Evolutionary conservation across 2,888 invertebrate genomes (phyloP).

Genomic region (Hirtodrosophila cameraria): DNA sequence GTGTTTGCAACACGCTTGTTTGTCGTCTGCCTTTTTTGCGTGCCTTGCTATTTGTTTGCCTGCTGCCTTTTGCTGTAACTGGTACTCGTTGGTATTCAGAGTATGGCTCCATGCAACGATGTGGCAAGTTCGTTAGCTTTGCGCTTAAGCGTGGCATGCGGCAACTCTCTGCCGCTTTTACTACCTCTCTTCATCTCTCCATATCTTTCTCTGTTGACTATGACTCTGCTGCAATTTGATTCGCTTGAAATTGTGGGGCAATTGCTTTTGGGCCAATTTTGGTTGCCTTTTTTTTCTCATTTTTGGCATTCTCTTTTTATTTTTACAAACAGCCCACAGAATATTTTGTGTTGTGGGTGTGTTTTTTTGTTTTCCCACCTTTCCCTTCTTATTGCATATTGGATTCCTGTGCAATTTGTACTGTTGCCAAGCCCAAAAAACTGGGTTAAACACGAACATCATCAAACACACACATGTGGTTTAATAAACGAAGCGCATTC

Average conservation of each 20-base stretch:
- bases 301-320: conserved; percentile 6
- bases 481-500: conserved; percentile 17
- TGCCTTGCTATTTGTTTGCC: conserved; percentile 49
- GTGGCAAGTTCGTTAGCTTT: conserved; percentile 76
- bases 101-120: conserved; percentile 50
- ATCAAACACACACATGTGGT: not conserved
- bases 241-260: conserved; percentile 65
- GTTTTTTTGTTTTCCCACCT: too few relatives aligned
- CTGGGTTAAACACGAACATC: conserved; percentile 28
- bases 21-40: conserved; percentile 45
- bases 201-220: too few relatives aligned
- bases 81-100: conserved; percentile 78
- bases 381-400: conserved; percentile 15
- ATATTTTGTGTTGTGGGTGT: conserved; percentile 11
- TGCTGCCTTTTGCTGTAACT: conserved; percentile 62
- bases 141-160: conserved; percentile 9
- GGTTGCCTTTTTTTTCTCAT: conserved; percentile 20
- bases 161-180: too few relatives aligned
- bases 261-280: conserved; percentile 57
- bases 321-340: too few relatives aligned
- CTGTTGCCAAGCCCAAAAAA: conserved; percentile 20
- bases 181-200: too few relatives aligned
- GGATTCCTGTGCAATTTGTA: conserved; percentile 37
- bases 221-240: conserved; percentile 43
- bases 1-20: conserved; percentile 26